Conservation (phyloP, 2,113 vertebrate species). For the Parotia lawesii region DNA sequence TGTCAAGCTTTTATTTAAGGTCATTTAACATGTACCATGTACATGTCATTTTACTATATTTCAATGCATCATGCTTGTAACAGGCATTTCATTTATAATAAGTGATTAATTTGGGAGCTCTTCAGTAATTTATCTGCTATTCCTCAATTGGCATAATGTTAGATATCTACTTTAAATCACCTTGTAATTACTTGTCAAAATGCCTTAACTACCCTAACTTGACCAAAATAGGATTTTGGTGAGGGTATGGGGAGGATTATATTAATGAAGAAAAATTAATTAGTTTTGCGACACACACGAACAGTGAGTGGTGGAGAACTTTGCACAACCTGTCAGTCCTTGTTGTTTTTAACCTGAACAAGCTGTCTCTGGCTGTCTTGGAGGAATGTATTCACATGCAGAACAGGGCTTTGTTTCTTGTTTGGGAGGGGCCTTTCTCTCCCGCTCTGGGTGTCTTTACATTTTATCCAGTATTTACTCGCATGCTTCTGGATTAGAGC, state of each 20-base stretch:
- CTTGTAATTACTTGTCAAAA: conserved; percentile 75
- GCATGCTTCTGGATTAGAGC: conserved; percentile 50
- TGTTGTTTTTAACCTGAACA: conserved; percentile 31
- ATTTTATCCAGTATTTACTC: conserved; percentile 52
- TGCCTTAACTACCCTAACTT: conserved; percentile 82
- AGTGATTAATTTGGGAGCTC: conserved; percentile 77
- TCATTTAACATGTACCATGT: conserved; percentile 85
- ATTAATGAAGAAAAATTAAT: conserved; percentile 13
- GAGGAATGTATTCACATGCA: conserved; percentile 57
- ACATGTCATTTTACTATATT: conserved; percentile 80
- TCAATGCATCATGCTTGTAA: conserved; percentile 86
- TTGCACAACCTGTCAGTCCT: conserved; percentile 71
- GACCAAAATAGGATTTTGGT: conserved; percentile 68
- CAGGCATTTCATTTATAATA: conserved; percentile 79
- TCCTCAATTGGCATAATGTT: conserved; percentile 74
- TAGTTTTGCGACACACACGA: neutral
- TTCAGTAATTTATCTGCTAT: conserved; percentile 74
- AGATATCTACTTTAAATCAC: conserved; percentile 68
- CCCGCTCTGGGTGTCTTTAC: conserved; percentile 14
- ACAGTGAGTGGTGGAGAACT: conserved; percentile 53
- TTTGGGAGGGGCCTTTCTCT: conserved; percentile 8
- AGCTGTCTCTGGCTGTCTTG: conserved; percentile 57
- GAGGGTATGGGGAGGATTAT: conserved; percentile 25
- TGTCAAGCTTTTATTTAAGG: conserved; percentile 79
- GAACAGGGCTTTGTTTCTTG: conserved; percentile 40